Evolutionary conservation across 2,113 vertebrate species (phyloP).

Genomic region (Burhinus oedicnemus): DNA sequence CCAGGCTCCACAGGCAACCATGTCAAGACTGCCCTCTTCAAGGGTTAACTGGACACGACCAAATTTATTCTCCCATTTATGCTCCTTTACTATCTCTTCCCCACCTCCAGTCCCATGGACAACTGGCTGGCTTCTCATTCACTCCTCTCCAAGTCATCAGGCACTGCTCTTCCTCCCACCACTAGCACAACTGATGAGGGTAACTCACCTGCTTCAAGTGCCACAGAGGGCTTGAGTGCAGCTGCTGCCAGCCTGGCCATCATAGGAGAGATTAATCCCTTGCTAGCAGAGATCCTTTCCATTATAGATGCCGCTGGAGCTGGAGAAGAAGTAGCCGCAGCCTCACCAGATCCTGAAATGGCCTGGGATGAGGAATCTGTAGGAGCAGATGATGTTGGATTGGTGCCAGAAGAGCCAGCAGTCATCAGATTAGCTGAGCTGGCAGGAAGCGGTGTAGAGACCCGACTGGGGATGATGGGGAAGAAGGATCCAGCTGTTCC

Average conservation of each 20-base stretch:
- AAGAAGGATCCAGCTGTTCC: slow-evolving; percentile 86
- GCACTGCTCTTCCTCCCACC: not conserved
- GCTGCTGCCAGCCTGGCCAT: slow-evolving; percentile 97
- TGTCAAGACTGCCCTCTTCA: not conserved
- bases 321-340: slow-evolving; percentile 77
- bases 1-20: not conserved
- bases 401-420: slow-evolving; percentile 75
- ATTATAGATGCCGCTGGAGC: slow-evolving; percentile 89
- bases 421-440: slow-evolving; percentile 83
- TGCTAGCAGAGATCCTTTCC: slow-evolving; percentile 98
- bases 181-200: not conserved
- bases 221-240: slow-evolving; percentile 89
- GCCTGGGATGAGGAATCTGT: slow-evolving; percentile 82
- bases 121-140: not conserved
- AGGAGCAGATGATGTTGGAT: slow-evolving; percentile 68
- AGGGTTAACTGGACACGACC: not conserved
- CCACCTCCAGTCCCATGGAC: not conserved
- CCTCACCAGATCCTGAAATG: slow-evolving; percentile 78
- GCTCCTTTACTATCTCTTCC: not conserved
- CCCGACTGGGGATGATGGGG: slow-evolving; percentile 85
- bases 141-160: not conserved
- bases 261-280: slow-evolving; percentile 98
- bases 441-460: slow-evolving; percentile 83
- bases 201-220: slow-evolving; percentile 87
- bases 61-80: not conserved